Evolutionary conservation across 2,113 vertebrate species (phyloP), one percentile per base, ranked within the genome.

Genomic region (Callopanchax toddi): DNA sequence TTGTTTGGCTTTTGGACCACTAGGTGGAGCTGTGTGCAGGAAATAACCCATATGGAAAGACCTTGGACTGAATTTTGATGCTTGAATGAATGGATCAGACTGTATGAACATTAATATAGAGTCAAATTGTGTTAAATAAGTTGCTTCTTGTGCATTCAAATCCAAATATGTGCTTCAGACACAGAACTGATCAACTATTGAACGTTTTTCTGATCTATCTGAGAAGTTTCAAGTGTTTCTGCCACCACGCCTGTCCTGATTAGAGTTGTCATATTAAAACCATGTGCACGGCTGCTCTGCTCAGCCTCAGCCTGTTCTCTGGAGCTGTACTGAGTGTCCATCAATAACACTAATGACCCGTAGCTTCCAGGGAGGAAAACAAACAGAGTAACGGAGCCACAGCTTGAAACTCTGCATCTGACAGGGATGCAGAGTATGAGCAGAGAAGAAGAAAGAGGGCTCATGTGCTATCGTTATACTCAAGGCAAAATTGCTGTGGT

Each of bases 301-400:
- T 55, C 57, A 44, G 50, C 63, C 63, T 71, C 8, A 26, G 13
- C 68, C 57, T 67, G 71, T 72, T 78, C 73, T 42, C 11, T 18
- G 52, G 43, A 67, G 67, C 80, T 71, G 58, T 20, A 55, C 71
- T 55, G 67, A 79, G 76, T 67, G 76, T 78, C 84, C 87, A 91
- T 92, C 85, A 89, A 90, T 91, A 89, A 90, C 84, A 60, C 68
- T 87, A 89, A 91, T 87, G 82, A 85, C 64, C 78, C 79, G 13
- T 72, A 74, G 71, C 84, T 81, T 82, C 75, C 53, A 65, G 77
- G 81, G 81, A 79, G 78, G 67, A 82, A 82, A 84, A 86, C 69
- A 84, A 82, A 87, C 76, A 68, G 59, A 37, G 58, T 46, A 84
- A 81, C 78, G 64, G 82, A 85, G 85, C 70, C 72, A 15, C 75